Percentiles rank a stretch among this genome's conserved stretches.
These are phyloP conservation scores for Coregonus clupeaformis DNA, from an alignment of 2,113 vertebrate genomes.

Conservation along the genomic window DNA sequence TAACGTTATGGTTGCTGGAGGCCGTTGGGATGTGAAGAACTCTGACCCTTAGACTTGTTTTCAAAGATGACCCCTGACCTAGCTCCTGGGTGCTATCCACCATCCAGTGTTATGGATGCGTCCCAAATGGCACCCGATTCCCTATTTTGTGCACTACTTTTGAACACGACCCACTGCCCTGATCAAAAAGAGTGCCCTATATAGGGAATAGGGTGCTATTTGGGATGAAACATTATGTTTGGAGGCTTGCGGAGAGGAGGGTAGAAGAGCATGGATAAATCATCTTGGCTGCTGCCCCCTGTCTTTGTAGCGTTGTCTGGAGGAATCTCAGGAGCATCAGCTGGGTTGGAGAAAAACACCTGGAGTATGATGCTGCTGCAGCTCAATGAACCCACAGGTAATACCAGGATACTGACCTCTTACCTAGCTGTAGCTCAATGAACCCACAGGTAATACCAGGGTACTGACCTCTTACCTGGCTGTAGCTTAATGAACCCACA, in stretches of 20 bases:
- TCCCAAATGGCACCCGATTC: too few relatives aligned
- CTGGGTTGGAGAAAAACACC: conserved; percentile 26
- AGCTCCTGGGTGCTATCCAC: conserved; percentile 1
- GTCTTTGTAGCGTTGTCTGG: conserved; percentile 6
- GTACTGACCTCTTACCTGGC: too few relatives aligned
- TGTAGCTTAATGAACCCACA: too few relatives aligned
- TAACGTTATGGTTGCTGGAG: conserved; percentile 19
- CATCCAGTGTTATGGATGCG: too few relatives aligned
- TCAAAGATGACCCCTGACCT: conserved; percentile 9
- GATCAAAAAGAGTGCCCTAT: too few relatives aligned
- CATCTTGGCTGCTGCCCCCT: neutral
- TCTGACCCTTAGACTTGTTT: conserved; percentile 30
- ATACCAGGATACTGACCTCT: conserved; percentile 22
- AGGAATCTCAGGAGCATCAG: conserved; percentile 29
- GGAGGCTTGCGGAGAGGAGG: neutral
- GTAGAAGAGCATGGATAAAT: conserved; percentile 27
- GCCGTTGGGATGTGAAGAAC: conserved; percentile 13
- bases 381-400: conserved; percentile 10
- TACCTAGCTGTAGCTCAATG: neutral
- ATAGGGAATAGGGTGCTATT: too few relatives aligned
- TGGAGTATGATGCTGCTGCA: neutral
- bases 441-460: too few relatives aligned
- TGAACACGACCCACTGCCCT: too few relatives aligned
- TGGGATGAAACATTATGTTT: neutral
- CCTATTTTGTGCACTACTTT: too few relatives aligned